Evolutionary conservation across 2,113 vertebrate genomes (phyloP).

Genomic region (Chunga burmeisteri): DNA sequence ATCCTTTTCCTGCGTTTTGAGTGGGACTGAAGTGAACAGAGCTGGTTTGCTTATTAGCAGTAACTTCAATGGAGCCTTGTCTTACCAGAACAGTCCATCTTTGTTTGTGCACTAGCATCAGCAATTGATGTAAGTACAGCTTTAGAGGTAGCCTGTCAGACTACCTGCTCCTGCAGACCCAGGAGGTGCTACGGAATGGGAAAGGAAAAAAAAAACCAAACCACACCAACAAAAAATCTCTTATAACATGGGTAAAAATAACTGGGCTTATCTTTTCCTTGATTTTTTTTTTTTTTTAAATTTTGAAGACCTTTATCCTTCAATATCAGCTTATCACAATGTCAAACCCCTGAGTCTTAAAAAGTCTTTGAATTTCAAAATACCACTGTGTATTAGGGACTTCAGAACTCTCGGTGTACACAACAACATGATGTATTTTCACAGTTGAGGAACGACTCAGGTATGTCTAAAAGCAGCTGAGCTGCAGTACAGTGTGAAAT

Average conservation of each 20-base stretch:
- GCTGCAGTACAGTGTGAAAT: not conserved
- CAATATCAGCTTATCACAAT: not conserved
- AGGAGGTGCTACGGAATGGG: not conserved
- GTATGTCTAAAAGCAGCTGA: not conserved
- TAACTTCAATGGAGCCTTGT: conserved; percentile 63
- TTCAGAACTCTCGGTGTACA: not conserved
- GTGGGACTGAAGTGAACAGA: conserved; percentile 33
- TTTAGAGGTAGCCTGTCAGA: conserved; percentile 17
- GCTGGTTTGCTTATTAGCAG: conserved; percentile 41
- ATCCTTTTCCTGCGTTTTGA: conserved; percentile 31
- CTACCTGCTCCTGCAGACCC: conserved; percentile 50
- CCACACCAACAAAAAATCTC: not conserved
- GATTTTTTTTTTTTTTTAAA: not conserved
- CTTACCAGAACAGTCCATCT: conserved; percentile 62
- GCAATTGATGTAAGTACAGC: not conserved
- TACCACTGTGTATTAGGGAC: not conserved
- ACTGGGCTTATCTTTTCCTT: not conserved
- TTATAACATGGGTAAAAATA: not conserved
- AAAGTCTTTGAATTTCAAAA: not conserved
- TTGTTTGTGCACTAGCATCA: conserved; percentile 21
- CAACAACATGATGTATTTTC: not conserved
- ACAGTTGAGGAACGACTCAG: not conserved
- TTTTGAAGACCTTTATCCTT: not conserved
- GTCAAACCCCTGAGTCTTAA: not conserved
- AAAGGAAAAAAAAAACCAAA: not conserved